Conservation (phyloP, 2,888 invertebrate species). For the Patella pellucida region DNA sequence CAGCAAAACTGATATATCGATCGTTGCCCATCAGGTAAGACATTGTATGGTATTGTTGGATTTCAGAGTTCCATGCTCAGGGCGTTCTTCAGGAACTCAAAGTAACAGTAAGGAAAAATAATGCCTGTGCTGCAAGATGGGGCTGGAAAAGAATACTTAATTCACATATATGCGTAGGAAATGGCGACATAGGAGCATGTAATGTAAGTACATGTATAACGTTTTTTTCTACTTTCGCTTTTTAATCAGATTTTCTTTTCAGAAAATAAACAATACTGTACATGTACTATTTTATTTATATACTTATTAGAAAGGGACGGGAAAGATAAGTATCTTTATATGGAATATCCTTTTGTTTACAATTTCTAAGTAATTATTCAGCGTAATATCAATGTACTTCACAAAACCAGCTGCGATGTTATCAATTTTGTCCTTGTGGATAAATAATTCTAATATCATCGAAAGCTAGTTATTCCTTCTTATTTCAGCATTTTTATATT, state of each 20-base stretch:
- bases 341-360: too few relatives aligned
- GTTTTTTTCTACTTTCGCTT: not conserved
- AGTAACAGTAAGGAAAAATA: slow-evolving; percentile 40
- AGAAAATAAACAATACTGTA: not conserved
- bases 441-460: too few relatives aligned
- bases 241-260: not conserved
- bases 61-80: slow-evolving; percentile 37
- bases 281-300: too few relatives aligned
- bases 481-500: too few relatives aligned
- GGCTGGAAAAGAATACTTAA: slow-evolving; percentile 48
- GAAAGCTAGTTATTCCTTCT: too few relatives aligned
- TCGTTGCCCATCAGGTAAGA: not conserved
- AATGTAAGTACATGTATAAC: slow-evolving; percentile 44
- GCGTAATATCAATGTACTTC: too few relatives aligned
- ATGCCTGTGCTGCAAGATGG: slow-evolving; percentile 47
- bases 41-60: not conserved
- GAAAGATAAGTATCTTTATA: too few relatives aligned
- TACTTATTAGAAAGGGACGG: too few relatives aligned
- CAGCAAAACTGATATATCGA: too few relatives aligned
- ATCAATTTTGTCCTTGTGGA: too few relatives aligned
- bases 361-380: too few relatives aligned
- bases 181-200: slow-evolving; percentile 46
- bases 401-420: too few relatives aligned
- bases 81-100: slow-evolving; percentile 44
- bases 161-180: slow-evolving; percentile 49